phyloP scores from a whole-genome alignment of 2,797 vertebrate genomes.

The Mormyrus hasselquistii region DNA sequence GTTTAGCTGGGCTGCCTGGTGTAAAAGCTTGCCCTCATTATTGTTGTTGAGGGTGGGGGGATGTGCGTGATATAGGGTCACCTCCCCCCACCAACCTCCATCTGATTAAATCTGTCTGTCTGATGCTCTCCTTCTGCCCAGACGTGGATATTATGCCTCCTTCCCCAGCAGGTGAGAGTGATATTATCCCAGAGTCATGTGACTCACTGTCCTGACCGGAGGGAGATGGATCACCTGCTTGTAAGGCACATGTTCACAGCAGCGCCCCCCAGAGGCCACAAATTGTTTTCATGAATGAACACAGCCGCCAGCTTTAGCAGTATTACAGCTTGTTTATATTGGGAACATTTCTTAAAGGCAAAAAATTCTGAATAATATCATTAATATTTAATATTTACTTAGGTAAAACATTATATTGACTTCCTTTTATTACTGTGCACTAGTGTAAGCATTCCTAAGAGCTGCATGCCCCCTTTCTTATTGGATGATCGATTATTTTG shows the following conservation, averaged over 20 bases:
- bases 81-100: not conserved
- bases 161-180: not conserved
- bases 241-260: not conserved
- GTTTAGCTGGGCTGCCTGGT: not conserved
- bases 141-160: not conserved
- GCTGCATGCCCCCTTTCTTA: not conserved
- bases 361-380: not conserved
- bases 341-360: not conserved
- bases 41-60: not conserved
- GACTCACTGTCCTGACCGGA: not conserved
- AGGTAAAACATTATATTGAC: not conserved
- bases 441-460: not conserved
- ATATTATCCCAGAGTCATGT: not conserved
- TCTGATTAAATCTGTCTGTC: slow-evolving; percentile 12
- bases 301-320: not conserved
- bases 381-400: not conserved
- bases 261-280: not conserved
- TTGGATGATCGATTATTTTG: not conserved
- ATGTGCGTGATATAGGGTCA: not conserved
- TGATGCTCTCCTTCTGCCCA: not conserved
- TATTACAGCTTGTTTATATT: not conserved
- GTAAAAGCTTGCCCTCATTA: not conserved
- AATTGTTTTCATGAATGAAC: not conserved
- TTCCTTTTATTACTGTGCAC: not conserved
- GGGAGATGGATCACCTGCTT: not conserved